Percentiles rank a stretch among this genome's conserved stretches.
Conservation (phyloP, 2,113 vertebrate genomes). For the Rhabdornis inornatus region DNA sequence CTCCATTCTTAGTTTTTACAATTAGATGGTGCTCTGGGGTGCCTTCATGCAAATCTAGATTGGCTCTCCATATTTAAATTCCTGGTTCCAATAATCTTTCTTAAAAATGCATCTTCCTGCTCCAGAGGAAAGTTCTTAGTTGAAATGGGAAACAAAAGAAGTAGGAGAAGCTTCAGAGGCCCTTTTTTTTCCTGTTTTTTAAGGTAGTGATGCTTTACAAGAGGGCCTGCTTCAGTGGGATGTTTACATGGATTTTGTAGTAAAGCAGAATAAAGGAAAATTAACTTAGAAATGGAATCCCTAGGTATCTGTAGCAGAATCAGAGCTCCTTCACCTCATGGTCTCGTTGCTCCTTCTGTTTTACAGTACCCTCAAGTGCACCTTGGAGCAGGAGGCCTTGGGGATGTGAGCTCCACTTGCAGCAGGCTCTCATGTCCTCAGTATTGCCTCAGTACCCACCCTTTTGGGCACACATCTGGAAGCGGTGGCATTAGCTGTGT, state of each 20-base stretch:
- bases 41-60: conserved; percentile 8
- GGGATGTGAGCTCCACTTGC: neutral
- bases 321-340: neutral
- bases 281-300: neutral
- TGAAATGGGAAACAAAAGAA: neutral
- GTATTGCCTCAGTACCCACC: fast-evolving
- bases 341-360: fast-evolving
- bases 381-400: neutral
- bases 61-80: neutral
- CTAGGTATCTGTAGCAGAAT: neutral
- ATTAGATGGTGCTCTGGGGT: conserved; percentile 11
- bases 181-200: neutral
- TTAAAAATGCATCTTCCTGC: neutral
- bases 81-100: neutral
- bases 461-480: neutral
- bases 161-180: neutral
- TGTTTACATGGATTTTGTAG: neutral
- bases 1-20: conserved; percentile 35
- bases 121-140: neutral
- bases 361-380: neutral
- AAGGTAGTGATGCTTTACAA: neutral
- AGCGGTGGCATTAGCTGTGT: neutral
- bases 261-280: neutral
- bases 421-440: neutral
- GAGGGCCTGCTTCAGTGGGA: neutral